phyloP scores from a whole-genome alignment of 2,113 vertebrate species.

The Peromyscus californicus region DNA sequence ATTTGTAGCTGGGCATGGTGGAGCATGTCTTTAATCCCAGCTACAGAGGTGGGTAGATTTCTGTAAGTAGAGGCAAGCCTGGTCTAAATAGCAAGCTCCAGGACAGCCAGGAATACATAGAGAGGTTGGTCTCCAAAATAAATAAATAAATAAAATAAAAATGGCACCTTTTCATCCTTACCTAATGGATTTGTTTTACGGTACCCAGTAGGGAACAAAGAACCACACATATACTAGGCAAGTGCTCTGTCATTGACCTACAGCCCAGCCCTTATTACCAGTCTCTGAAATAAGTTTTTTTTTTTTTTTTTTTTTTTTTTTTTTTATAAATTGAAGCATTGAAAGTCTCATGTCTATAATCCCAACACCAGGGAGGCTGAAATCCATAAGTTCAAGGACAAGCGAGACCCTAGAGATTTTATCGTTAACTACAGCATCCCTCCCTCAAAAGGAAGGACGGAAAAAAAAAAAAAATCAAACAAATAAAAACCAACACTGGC shows the following conservation, averaged over 20 bases:
- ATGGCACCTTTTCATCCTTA: constrained; percentile 5
- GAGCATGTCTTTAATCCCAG: background rate
- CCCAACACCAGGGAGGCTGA: background rate
- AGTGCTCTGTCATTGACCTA: background rate
- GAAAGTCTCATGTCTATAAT: background rate
- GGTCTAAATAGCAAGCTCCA: background rate
- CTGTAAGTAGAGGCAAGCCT: background rate
- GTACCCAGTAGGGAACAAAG: too few species aligned
- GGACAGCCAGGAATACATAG: background rate
- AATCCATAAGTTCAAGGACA: background rate
- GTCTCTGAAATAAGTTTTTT: constrained; percentile 35
- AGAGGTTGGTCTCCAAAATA: background rate
- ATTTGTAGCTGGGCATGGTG: background rate
- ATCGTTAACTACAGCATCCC: background rate
- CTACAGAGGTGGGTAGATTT: background rate
- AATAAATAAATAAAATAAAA: background rate
- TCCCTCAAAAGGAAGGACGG: background rate
- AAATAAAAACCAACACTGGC: too few species aligned
- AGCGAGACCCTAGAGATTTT: background rate
- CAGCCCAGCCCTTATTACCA: background rate
- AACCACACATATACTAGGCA: background rate
- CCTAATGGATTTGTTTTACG: background rate
- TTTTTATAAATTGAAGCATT: constrained; percentile 11
- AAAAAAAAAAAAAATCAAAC: background rate
- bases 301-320: too few species aligned